Percentiles rank a stretch among this genome's conserved stretches.
These are phyloP conservation scores for Leucophenga varia DNA, from an alignment of 1,140 invertebrate species.

Conservation along the genomic window DNA sequence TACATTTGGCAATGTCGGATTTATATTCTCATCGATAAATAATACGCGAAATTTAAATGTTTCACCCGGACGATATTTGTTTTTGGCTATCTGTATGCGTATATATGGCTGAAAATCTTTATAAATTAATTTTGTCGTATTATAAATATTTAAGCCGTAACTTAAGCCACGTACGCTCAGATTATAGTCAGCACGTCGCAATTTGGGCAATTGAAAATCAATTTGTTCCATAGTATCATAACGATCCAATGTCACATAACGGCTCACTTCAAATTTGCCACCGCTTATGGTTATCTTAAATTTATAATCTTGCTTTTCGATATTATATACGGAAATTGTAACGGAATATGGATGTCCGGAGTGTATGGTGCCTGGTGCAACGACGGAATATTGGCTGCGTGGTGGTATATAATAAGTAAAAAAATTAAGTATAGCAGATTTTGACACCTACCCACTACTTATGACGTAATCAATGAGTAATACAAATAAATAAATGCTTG, in stretches of 20 bases:
- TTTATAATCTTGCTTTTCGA: too few species aligned
- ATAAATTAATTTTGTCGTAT: conserved; percentile 2
- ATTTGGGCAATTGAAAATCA: conserved; percentile 9
- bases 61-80: conserved; percentile 5
- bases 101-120: conserved; percentile 5
- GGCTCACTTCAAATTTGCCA: conserved; percentile 1
- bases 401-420: too few species aligned
- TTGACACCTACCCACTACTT: background rate
- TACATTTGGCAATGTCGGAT: background rate
- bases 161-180: background rate
- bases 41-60: conserved; percentile 15
- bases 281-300: conserved; percentile 12
- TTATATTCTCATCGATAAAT: conserved; percentile 12
- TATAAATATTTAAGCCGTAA: too few species aligned
- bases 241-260: conserved; percentile 2
- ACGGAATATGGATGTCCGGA: conserved; percentile 9
- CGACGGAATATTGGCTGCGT: conserved; percentile 7
- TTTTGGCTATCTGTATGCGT: conserved; percentile 20
- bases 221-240: background rate
- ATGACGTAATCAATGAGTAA: background rate
- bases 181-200: conserved; percentile 4
- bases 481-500: background rate
- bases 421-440: too few species aligned
- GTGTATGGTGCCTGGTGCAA: conserved; percentile 3
- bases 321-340: conserved; percentile 1